Evolutionary conservation across 2,888 invertebrate species (phyloP).

Genomic region (Resseliella maxima): DNA sequence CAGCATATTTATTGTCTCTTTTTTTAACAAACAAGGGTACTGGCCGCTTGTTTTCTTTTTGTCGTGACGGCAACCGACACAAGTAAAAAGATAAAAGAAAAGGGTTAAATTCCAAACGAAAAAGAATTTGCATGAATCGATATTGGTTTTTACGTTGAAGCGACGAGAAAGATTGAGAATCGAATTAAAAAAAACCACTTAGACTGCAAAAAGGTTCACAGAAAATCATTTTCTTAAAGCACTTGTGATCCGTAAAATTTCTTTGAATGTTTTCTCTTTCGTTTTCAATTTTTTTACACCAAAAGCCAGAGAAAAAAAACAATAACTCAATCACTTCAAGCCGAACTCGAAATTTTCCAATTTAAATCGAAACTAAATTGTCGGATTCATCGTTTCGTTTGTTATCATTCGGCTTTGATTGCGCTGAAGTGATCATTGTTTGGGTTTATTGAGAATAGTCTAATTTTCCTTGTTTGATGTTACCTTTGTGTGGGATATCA

Average conservation of each 20-base stretch:
- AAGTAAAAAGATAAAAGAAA: not conserved
- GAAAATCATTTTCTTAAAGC: not conserved
- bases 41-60: not conserved
- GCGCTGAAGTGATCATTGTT: too few species aligned
- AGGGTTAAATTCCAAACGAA: not conserved
- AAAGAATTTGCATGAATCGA: constrained; percentile 32
- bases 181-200: not conserved
- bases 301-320: not conserved
- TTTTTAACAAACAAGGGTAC: not conserved
- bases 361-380: too few species aligned
- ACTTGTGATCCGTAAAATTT: not conserved
- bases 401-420: too few species aligned
- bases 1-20: not conserved
- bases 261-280: not conserved
- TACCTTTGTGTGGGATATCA: constrained; percentile 89
- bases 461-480: too few species aligned
- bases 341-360: too few species aligned
- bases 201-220: not conserved
- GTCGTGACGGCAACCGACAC: not conserved
- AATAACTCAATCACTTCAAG: too few species aligned
- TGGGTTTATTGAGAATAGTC: too few species aligned
- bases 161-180: not conserved
- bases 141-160: not conserved
- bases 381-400: too few species aligned
- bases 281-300: not conserved